Base-by-base conservation (phyloP, 2,888 invertebrate species). In the Eurytoma adleriae region DNA sequence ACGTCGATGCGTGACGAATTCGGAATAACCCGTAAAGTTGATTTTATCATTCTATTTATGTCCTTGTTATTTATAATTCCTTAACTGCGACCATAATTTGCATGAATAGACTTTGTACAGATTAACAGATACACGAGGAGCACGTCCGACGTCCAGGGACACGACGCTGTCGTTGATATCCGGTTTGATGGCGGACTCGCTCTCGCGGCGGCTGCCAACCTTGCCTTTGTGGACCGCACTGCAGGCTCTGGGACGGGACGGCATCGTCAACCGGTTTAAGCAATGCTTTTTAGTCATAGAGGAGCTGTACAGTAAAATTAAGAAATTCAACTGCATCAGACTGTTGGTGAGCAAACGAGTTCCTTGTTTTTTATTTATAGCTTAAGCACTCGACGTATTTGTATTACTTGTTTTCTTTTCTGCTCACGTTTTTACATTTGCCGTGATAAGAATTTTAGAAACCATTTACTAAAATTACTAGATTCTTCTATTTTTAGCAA, bases 191-290 rank as follows among this genome's bases (percentile, higher is more conserved):
- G 89, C 91, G 3, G 92, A 92, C 84, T 92, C 92, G 54, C 86
- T 92, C 12, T 90, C 91, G 5, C 89, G 94, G 82, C 93, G 96
- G 62, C 91, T 97, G 62, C 94, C 95, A 54, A 95, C 96, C 56
- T 91, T 98, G 77, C 95, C 98, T 2, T 91, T 98, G 75, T 98
- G 98, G 98, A 94, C 96, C 30, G 94, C 95, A 73, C 91, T 97
- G 70, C 95, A 96, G 84, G 94, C 94, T 13, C 92, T 94, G 5
- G 96, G 96, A 2, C 92, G 95, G 54, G 94, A 96, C 77, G 93
- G 94, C 0, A 94, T 98, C 16, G 92, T 95, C 68, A 91, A 93
- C 56, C 93, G 95, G 30, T 93, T 98, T 80, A 92, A 93, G 82
- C 93, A 94, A 83, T 96, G 97, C 83, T 96, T 96, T 91, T 93